Evolutionary conservation across 2,113 vertebrate genomes (phyloP).

Genomic region (Xiphorhynchus elegans): DNA sequence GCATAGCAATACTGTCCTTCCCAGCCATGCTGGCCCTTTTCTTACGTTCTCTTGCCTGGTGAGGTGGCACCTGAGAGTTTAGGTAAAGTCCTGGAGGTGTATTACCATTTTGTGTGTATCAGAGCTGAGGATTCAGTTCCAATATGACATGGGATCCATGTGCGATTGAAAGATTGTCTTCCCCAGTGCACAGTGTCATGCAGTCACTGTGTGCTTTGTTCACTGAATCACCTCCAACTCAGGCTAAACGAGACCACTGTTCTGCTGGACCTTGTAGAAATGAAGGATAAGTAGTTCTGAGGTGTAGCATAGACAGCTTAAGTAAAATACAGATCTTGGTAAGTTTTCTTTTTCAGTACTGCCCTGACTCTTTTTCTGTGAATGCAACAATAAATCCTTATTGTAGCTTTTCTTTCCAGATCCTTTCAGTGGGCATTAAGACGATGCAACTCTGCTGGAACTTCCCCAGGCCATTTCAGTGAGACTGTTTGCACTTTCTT

Average conservation of each 20-base stretch:
- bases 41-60: background rate
- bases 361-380: background rate
- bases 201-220: background rate
- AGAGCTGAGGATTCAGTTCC: background rate
- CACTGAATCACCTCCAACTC: background rate
- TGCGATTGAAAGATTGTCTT: background rate
- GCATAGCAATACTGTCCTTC: background rate
- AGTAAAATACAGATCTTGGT: background rate
- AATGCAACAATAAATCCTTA: background rate
- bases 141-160: rapidly evolving
- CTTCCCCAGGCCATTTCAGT: background rate
- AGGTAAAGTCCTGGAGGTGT: background rate
- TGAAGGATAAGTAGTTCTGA: background rate
- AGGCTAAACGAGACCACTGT: background rate
- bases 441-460: background rate
- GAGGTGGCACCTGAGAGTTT: background rate
- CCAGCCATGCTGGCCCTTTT: background rate
- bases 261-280: background rate
- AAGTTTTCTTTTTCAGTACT: background rate
- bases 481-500: background rate
- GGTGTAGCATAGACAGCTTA: background rate
- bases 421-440: background rate
- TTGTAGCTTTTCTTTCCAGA: background rate
- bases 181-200: rapidly evolving
- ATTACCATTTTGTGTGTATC: background rate